phyloP scores from a whole-genome alignment of 1,140 invertebrate genomes.

The Drosophila repleta region DNA sequence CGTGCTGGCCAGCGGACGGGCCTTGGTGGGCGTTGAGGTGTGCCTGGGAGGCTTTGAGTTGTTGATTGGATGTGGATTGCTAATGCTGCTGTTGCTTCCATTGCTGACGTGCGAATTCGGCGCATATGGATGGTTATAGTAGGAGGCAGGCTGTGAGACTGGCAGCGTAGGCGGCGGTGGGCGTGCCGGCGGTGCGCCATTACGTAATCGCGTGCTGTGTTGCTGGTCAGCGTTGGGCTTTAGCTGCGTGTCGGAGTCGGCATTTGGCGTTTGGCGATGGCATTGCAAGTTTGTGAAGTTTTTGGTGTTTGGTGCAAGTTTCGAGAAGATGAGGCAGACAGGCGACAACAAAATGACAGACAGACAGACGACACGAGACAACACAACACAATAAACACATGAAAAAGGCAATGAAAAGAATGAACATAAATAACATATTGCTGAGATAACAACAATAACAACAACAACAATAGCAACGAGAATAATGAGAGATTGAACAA shows the following conservation, averaged over 20 bases:
- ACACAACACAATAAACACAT: slow-evolving; percentile 68
- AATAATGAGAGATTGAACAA: slow-evolving; percentile 38
- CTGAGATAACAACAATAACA: slow-evolving; percentile 5
- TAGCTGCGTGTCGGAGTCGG: slow-evolving; percentile 55
- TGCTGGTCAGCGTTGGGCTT: slow-evolving; percentile 70
- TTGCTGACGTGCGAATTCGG: background rate
- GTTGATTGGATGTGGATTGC: slow-evolving; percentile 35
- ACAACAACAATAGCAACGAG: slow-evolving; percentile 36
- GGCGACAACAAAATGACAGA: slow-evolving; percentile 52
- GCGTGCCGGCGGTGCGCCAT: slow-evolving; percentile 62
- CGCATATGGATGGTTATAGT: slow-evolving; percentile 78
- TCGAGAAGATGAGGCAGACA: slow-evolving; percentile 54
- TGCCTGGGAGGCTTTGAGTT: slow-evolving; percentile 60
- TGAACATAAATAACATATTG: slow-evolving; percentile 58
- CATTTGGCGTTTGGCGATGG: slow-evolving; percentile 18
- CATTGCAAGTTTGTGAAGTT: slow-evolving; percentile 31
- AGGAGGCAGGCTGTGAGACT: slow-evolving; percentile 47
- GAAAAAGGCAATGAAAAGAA: slow-evolving; percentile 62
- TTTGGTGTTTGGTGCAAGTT: slow-evolving; percentile 45
- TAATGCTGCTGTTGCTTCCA: slow-evolving; percentile 1
- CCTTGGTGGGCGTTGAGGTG: slow-evolving; percentile 58
- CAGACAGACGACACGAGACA: slow-evolving; percentile 35
- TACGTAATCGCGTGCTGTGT: slow-evolving; percentile 34
- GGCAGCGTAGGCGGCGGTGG: slow-evolving; percentile 62
- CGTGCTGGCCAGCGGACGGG: slow-evolving; percentile 45